Evolutionary conservation across 2,797 vertebrate genomes (phyloP), one percentile per base, ranked within the genome.

Genomic region (Diplodus puntazzo): DNA sequence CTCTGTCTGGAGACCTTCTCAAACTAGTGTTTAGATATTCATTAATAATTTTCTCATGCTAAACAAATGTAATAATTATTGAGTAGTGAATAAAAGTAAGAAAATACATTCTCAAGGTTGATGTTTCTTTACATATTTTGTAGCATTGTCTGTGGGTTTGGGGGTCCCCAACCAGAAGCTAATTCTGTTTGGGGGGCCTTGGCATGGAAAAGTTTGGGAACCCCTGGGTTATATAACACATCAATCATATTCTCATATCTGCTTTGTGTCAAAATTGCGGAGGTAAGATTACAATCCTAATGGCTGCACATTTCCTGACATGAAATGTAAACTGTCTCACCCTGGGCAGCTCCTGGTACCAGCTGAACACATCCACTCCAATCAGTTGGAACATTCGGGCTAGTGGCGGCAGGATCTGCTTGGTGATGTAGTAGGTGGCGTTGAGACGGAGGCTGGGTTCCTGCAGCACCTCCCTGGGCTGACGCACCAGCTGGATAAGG

Each of bases 341-440:
- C 95, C 97, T 94, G 75, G 98, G 98, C 73, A 99, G 92, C 92
- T 98, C 96, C 18, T 98, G 96, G 93, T 99, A 99, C 98, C 98
- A 99, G 94, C 91, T 94, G 94, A 98, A 97, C 82, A 99, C 97
- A 0, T 99, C 97, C 17, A 99, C 97, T 8, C 98, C 98, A 42
- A 99, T 98, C 52, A 99, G 96, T 2, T 97, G 97, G 92, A 99
- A 97, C 42, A 99, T 92, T 71, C 98, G 96, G 11, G 95, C 96
- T 62, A 99, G 92, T 0, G 98, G 98, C 0, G 98, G 98, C 86
- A 99, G 95, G 79, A 99, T 99, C 85, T 99, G 98, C 87, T 99
- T 99, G 93, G 95, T 97, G 85, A 99, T 96, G 76, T 99, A 99
- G 92, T 99, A 99, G 1, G 95, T 95, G 70, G 97, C 92, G 3